Conservation (phyloP, 2,113 vertebrate species). For the Heptranchias perlo region DNA sequence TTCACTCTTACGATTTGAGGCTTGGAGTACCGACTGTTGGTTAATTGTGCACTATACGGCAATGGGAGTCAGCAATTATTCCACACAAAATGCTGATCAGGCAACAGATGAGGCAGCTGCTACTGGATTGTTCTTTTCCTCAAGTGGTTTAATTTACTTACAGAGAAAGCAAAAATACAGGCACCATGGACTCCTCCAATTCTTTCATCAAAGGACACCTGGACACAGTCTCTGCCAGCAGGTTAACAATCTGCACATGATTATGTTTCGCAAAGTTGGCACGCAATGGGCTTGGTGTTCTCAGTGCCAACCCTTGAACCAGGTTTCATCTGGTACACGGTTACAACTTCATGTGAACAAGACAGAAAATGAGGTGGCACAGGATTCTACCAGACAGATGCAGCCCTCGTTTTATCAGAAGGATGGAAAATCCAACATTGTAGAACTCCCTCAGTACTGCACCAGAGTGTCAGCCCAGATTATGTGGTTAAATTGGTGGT, state of each 20-base stretch:
- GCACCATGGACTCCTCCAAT: background rate
- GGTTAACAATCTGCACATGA: background rate
- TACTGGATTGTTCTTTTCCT: background rate
- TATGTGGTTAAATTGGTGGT: background rate
- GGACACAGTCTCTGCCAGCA: background rate
- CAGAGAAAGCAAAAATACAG: background rate
- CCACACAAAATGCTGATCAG: background rate
- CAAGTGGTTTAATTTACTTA: background rate
- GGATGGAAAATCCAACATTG: background rate
- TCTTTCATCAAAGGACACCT: background rate
- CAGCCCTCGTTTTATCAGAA: background rate
- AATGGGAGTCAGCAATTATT: background rate
- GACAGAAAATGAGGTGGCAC: background rate
- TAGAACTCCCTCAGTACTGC: no score
- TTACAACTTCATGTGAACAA: background rate
- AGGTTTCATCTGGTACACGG: background rate
- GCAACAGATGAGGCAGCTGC: background rate
- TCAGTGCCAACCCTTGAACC: background rate
- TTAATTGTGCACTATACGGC: background rate
- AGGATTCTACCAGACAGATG: background rate
- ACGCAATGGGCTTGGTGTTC: background rate
- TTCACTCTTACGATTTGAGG: background rate
- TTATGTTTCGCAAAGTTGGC: background rate
- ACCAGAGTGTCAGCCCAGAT: background rate
- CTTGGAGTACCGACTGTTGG: background rate